Evolutionary conservation across 2,888 invertebrate species (phyloP), one percentile per base, ranked within the genome.

Genomic region (Parelbella ahira): DNA sequence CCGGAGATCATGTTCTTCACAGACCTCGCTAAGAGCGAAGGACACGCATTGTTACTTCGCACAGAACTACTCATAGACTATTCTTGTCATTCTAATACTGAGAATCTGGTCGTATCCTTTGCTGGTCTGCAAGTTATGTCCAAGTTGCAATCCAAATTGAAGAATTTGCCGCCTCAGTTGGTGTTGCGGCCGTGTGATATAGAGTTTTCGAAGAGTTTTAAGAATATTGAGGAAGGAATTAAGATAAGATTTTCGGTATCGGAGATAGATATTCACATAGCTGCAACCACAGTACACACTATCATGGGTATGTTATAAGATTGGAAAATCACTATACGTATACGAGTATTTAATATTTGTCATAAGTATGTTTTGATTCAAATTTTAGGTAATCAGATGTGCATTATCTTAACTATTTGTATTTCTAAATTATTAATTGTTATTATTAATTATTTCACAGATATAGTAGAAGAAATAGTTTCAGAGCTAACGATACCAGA

Each of bases 1-100:
- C 94, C 95, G 0, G 94, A 95, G 73, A 84, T 95, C 32, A 90
- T 94, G 75, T 88, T 95, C 54, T 91, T 93, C 63, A 92, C 93
- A 0, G 91, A 91, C 54, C 78, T 89, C n/a, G 88, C 88, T 4
- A 89, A 90, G 23, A 89, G 88, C 10, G 90, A 89, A 24, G 90
- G 91, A 1, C 90, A 91, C 54, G 90, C 92, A 2, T 68, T 93
- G 24, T 88, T 94, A 5, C 82, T 94, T 4, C 90, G 93, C 53
- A 89, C 91, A 0, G 93, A 93, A 68, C 82, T 93, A 5, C 79
- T 92, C 9, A 79, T 93, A 0, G 93, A 93, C 63, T 93, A 92
- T 68, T 93, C 92, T 15, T 79, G 88, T 30, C 93, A 93, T 58
- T 88, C 89, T 0, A 91, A 90, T 37, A 88, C 90, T 5, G 89